Percentiles rank a stretch among this genome's conserved stretches.
Conservation (phyloP, 2,888 invertebrate species). For the Empis stercorea region DNA sequence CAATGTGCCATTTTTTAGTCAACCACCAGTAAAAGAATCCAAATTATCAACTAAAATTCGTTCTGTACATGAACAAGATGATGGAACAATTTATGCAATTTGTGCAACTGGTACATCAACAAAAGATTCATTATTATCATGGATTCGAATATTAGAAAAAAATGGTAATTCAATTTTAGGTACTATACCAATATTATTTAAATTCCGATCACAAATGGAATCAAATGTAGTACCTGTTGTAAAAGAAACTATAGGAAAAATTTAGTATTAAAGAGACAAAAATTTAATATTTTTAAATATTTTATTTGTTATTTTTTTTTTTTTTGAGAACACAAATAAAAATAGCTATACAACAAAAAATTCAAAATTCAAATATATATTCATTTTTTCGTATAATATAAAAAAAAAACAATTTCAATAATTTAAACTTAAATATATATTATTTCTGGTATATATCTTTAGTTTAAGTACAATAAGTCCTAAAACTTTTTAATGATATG, state of each 20-base stretch:
- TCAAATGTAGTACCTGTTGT: slow-evolving; percentile 11
- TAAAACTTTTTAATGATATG: too few relatives aligned
- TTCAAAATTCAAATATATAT: background rate
- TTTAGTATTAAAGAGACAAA: slow-evolving; percentile 8
- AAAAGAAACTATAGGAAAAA: background rate
- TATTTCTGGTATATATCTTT: too few relatives aligned
- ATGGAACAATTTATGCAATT: slow-evolving; percentile 74
- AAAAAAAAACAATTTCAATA: background rate
- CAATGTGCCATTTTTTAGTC: slow-evolving; percentile 43
- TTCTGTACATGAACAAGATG: slow-evolving; percentile 82
- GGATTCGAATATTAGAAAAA: slow-evolving; percentile 70
- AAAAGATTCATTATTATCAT: slow-evolving; percentile 83
- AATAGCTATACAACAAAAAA: slow-evolving; percentile 7
- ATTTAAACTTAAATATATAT: too few relatives aligned
- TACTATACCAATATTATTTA: slow-evolving; percentile 73
- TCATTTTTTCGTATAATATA: slow-evolving; percentile 6
- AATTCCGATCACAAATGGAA: slow-evolving; percentile 46
- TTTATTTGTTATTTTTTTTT: background rate
- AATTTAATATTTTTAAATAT: slow-evolving; percentile 3
- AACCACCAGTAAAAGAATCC: slow-evolving; percentile 32
- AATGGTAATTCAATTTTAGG: slow-evolving; percentile 60
- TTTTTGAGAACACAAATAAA: slow-evolving; percentile 5
- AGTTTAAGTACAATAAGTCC: too few relatives aligned
- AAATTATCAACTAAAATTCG: slow-evolving; percentile 38
- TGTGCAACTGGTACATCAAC: slow-evolving; percentile 87